These are phyloP conservation scores for Kryptolebias ocellatus DNA, from an alignment of 2,797 vertebrate genomes.

Conservation along the genomic window DNA sequence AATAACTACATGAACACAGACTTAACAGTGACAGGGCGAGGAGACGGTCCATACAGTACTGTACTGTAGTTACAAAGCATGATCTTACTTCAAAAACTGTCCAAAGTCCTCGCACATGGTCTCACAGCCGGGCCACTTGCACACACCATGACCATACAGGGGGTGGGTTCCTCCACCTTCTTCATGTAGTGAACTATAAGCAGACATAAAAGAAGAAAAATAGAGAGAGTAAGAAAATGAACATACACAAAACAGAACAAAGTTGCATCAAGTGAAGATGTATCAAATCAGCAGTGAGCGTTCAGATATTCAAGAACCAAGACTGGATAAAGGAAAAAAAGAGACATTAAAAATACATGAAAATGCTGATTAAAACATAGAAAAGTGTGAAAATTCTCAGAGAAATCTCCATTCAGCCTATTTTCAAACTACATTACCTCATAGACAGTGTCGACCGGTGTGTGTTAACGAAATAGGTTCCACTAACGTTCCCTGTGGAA, in stretches of 20 bases:
- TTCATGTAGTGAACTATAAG: conserved; percentile 93
- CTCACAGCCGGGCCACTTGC: conserved; percentile 99
- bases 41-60: neutral
- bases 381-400: neutral
- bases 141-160: conserved; percentile 97
- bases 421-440: neutral
- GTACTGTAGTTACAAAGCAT: neutral
- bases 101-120: conserved; percentile 99
- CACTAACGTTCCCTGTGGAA: conserved; percentile 20
- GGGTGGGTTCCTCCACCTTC: conserved; percentile 95
- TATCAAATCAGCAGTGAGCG: conserved; percentile 52
- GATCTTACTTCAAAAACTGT: conserved; percentile 98
- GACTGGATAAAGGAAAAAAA: conserved; percentile 48
- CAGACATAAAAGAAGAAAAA: conserved; percentile 40
- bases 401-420: neutral
- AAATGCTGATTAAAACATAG: conserved; percentile 18
- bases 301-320: conserved; percentile 79
- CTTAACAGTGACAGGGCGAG: no score
- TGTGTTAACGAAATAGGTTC: conserved; percentile 30
- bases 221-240: neutral
- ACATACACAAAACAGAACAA: conserved; percentile 31
- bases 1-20: no score
- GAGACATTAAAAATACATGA: neutral
- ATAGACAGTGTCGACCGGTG: conserved; percentile 13
- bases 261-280: no score